Evolutionary conservation across 2,888 invertebrate genomes (phyloP).

Genomic region (Caenorhabditis afra): DNA sequence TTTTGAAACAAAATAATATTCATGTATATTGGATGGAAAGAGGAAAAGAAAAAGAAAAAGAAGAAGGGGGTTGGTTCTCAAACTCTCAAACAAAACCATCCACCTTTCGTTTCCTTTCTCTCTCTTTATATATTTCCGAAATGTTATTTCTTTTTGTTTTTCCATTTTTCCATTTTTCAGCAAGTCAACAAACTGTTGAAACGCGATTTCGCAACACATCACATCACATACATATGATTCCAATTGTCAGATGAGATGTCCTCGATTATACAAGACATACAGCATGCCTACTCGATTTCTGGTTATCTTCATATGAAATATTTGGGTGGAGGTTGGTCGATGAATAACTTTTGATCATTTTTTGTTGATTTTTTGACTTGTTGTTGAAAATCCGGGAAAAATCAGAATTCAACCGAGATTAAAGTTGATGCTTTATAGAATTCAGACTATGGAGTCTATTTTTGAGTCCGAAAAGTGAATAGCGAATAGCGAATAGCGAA

Average conservation of each 20-base stretch:
- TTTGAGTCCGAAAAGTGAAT: constrained; percentile 14
- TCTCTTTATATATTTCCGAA: neutral
- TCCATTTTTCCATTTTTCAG: neutral
- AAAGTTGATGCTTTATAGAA: too few species aligned
- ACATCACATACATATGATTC: neutral
- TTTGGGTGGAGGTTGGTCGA: constrained; percentile 60
- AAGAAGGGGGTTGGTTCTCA: too few species aligned
- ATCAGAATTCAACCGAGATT: too few species aligned
- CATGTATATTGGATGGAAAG: too few species aligned
- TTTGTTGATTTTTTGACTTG: constrained; percentile 1
- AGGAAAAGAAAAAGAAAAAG: too few species aligned
- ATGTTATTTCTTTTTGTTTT: neutral
- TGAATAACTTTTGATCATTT: neutral
- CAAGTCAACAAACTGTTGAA: neutral
- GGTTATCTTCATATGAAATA: constrained; percentile 76
- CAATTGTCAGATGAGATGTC: constrained; percentile 4
- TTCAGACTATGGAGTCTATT: constrained; percentile 1
- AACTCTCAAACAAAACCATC: neutral
- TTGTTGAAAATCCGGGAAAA: too few species aligned
- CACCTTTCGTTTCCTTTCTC: neutral
- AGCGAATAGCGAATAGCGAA: too few species aligned
- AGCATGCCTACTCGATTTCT: constrained; percentile 72
- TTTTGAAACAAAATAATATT: too few species aligned
- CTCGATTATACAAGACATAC: constrained; percentile 27
- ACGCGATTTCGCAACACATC: neutral